Conservation (phyloP, 2,113 vertebrate genomes). For the Microcebus jonahi region DNA sequence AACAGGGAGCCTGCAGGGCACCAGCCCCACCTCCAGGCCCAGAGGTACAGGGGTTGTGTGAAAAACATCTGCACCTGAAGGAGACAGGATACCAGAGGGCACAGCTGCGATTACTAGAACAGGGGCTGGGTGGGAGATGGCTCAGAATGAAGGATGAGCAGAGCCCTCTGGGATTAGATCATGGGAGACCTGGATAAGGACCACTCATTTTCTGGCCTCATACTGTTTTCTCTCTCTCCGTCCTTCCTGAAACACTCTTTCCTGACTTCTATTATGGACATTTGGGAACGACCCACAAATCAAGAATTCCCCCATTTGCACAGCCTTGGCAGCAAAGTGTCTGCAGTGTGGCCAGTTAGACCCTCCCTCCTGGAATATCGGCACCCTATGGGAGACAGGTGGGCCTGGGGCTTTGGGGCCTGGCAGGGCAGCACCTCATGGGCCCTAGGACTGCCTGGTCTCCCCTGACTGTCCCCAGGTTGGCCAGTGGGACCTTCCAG, state of each 20-base stretch:
- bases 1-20: not conserved
- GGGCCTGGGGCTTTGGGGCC: not conserved
- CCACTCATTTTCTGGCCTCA: not conserved
- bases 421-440: not conserved
- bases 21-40: too few species aligned
- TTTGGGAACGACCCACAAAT: constrained; percentile 51
- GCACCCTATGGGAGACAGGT: constrained; percentile 80
- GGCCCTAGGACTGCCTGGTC: too few species aligned
- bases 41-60: not conserved
- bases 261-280: not conserved
- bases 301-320: not conserved
- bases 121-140: too few species aligned
- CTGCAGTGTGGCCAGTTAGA: constrained; percentile 75
- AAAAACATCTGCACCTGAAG: not conserved
- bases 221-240: not conserved
- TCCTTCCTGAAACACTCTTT: not conserved
- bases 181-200: not conserved
- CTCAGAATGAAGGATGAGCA: not conserved
- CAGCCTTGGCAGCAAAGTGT: constrained; percentile 86
- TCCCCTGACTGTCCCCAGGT: not conserved
- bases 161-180: accelerated
- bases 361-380: constrained; percentile 83
- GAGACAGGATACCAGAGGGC: too few species aligned
- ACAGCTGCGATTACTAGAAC: too few species aligned
- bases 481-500: not conserved